A percentile compares a stretch with the other conserved stretches of the same genome.
phyloP scores from a whole-genome alignment of 2,888 invertebrate species.

The Trissonchulus sp. region DNA sequence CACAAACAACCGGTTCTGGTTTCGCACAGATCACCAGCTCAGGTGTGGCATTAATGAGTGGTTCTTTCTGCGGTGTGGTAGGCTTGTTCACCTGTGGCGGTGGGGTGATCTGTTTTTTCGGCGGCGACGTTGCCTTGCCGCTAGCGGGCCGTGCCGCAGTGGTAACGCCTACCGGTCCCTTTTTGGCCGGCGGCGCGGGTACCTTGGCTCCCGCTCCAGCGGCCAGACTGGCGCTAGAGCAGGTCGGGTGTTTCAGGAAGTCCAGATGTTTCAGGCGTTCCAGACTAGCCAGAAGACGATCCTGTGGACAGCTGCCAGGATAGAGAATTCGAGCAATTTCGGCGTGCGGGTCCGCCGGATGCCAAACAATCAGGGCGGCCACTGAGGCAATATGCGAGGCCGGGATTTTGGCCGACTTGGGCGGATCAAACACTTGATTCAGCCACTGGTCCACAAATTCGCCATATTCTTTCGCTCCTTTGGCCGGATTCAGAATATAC shows the following conservation, averaged over 20 bases:
- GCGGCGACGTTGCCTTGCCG: neutral
- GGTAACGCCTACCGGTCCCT: neutral
- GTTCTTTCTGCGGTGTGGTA: too few species aligned
- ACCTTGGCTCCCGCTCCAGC: too few species aligned
- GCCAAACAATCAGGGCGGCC: conserved; percentile 90
- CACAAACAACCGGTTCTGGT: too few species aligned
- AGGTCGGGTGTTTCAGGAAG: conserved; percentile 77
- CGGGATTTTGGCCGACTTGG: conserved; percentile 62
- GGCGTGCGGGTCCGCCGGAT: conserved; percentile 83
- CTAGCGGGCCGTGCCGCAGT: neutral
- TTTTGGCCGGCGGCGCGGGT: neutral
- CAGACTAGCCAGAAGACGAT: conserved; percentile 60
- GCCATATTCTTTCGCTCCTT: conserved; percentile 84
- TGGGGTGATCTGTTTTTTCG: neutral
- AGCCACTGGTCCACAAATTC: conserved; percentile 89
- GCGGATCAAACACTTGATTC: neutral
- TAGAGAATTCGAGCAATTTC: conserved; percentile 88
- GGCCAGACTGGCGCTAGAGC: too few species aligned
- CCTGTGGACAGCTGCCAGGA: conserved; percentile 87
- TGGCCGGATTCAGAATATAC: conserved; percentile 89
- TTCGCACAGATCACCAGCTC: too few species aligned
- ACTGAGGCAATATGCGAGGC: conserved; percentile 84
- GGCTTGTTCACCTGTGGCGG: too few species aligned
- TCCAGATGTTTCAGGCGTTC: conserved; percentile 84
- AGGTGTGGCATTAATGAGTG: too few species aligned